A percentile compares a stretch with the other conserved stretches of the same genome.
Evolutionary conservation across 2,888 invertebrate genomes (phyloP).

Genomic region (Stenolophus ochropezus): DNA sequence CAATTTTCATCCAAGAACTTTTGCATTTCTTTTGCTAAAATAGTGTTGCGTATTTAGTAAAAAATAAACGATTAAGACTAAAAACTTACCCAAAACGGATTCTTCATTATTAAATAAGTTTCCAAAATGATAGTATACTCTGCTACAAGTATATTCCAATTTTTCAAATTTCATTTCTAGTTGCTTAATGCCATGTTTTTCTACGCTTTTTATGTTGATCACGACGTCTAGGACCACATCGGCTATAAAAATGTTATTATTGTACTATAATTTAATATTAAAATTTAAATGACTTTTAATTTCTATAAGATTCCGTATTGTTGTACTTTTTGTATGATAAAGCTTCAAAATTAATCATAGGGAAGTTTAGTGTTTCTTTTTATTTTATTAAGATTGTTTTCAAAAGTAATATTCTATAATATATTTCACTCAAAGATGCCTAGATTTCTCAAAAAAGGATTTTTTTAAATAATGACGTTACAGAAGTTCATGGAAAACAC

Average conservation of each 20-base stretch:
- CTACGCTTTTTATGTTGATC: not conserved
- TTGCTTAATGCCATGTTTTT: slow-evolving; percentile 13
- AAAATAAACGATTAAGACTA: not conserved
- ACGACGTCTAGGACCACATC: not conserved
- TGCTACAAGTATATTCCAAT: not conserved
- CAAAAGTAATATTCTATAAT: no score
- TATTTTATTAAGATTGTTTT: no score
- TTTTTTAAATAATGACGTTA: no score
- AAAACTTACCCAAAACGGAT: not conserved
- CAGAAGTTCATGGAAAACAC: no score
- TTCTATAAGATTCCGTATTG: no score
- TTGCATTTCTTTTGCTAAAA: slow-evolving; percentile 71
- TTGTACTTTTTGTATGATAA: no score
- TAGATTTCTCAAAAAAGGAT: no score
- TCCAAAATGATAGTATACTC: slow-evolving; percentile 20
- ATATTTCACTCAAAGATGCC: no score
- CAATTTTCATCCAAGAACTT: slow-evolving; percentile 72
- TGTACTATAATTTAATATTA: no score
- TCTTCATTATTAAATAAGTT: slow-evolving; percentile 28
- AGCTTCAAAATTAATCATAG: no score
- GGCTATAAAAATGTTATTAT: not conserved
- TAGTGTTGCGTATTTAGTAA: not conserved
- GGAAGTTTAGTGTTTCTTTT: no score
- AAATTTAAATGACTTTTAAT: no score
- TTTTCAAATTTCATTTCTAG: not conserved